phyloP scores from a whole-genome alignment of 2,113 vertebrate species.

The Nycticebus coucang region DNA sequence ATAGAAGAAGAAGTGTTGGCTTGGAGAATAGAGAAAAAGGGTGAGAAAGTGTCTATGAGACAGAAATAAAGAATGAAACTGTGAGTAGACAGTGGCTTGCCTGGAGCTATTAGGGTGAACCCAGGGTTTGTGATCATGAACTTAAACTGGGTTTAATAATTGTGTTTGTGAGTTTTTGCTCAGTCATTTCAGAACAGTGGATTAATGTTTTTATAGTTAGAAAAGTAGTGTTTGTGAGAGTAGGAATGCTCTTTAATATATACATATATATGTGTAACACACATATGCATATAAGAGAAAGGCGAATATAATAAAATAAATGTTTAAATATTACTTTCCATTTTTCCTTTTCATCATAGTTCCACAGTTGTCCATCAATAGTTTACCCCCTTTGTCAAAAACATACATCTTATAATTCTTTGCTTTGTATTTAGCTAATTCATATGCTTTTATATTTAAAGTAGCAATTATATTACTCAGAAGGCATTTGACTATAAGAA shows the following conservation, averaged over 20 bases:
- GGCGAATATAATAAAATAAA: not conserved
- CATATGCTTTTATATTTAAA: slow-evolving; percentile 18
- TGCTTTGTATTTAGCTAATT: not conserved
- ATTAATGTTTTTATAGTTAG: not conserved
- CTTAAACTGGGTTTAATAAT: not conserved
- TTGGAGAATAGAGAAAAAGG: not conserved
- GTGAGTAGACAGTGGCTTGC: not conserved
- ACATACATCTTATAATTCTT: not conserved
- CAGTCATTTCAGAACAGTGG: not conserved
- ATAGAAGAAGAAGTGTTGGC: not conserved
- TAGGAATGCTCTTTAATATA: not conserved
- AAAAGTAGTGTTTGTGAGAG: not conserved
- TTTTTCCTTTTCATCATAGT: not conserved
- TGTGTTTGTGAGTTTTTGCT: not conserved
- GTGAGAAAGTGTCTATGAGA: not conserved
- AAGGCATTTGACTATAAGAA: not conserved
- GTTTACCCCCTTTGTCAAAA: not conserved
- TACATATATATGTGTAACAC: too few species aligned
- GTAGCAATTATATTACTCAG: not conserved
- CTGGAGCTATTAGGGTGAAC: not conserved
- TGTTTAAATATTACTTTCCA: not conserved
- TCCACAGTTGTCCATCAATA: not conserved
- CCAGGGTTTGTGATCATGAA: not conserved
- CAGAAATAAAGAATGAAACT: not conserved
- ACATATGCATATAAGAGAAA: not conserved